A percentile compares a stretch with the other conserved stretches of the same genome.
Conservation (phyloP, 2,113 vertebrate genomes). For the Mesembrinibis cayennensis region DNA sequence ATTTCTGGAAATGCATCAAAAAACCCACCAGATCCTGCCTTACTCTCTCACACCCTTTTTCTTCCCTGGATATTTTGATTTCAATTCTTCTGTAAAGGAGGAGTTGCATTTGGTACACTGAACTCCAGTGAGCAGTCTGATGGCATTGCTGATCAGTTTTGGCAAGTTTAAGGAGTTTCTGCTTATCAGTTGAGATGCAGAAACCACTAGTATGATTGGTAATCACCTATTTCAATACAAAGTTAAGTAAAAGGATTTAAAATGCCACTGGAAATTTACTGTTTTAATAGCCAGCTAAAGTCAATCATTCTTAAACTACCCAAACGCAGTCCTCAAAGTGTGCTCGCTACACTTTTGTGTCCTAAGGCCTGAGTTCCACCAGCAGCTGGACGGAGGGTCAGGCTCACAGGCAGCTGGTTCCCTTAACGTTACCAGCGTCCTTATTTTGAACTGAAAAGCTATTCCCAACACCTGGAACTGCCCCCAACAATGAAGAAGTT, state of each 20-base stretch:
- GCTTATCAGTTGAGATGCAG: not conserved
- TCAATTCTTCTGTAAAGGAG: not conserved
- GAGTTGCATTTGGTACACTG: fast-evolving
- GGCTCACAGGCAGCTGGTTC: not conserved
- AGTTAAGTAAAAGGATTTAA: not conserved
- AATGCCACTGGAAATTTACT: not conserved
- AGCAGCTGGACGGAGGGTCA: fast-evolving
- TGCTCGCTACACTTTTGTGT: fast-evolving
- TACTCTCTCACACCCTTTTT: not conserved
- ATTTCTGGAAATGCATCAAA: not conserved
- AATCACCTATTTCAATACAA: not conserved
- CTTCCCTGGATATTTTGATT: not conserved
- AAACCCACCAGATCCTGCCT: not conserved
- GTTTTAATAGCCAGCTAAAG: not conserved
- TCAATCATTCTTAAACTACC: not conserved
- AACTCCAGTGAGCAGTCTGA: not conserved
- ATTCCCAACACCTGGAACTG: not conserved
- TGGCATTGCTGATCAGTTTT: not conserved
- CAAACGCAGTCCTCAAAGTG: not conserved
- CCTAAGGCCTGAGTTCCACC: not conserved
- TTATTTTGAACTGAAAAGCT: not conserved
- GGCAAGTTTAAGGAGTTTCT: not conserved
- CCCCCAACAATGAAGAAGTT: not conserved
- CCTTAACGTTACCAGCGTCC: not conserved
- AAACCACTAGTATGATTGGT: not conserved